Evolutionary conservation across 1,140 invertebrate species (phyloP).

Genomic region (Lepidurus couesii): DNA sequence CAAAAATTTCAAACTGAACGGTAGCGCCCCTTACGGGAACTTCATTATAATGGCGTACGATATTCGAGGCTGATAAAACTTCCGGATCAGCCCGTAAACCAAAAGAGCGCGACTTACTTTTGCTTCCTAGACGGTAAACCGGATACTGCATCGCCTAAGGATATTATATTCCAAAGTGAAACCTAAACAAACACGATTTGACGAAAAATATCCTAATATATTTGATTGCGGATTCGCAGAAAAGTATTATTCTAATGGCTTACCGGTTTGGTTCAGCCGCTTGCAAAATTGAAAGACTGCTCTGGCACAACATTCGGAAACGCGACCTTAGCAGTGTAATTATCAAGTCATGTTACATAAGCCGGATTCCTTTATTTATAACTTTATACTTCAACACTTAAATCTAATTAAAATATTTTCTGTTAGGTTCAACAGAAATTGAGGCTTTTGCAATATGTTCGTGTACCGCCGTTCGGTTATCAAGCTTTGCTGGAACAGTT

Average conservation of each 20-base stretch:
- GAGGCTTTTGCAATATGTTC: slow-evolving; percentile 24
- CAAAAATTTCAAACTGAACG: no score
- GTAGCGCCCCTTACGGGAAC: no score
- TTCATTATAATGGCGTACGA: no score
- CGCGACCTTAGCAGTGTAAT: slow-evolving; percentile 3
- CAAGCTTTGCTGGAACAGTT: slow-evolving; percentile 50
- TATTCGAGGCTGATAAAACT: no score
- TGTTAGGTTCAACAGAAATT: slow-evolving; percentile 30
- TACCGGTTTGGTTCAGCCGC: background rate
- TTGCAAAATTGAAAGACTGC: slow-evolving; percentile 16
- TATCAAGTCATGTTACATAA: background rate
- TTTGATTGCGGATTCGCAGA: background rate
- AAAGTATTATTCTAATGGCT: background rate
- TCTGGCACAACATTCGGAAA: background rate
- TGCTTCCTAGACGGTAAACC: background rate
- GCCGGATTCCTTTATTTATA: no score
- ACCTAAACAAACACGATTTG: background rate
- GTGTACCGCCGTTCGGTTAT: slow-evolving; percentile 41
- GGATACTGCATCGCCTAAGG: background rate
- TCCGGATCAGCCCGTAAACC: no score
- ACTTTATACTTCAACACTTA: background rate
- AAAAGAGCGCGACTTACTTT: background rate
- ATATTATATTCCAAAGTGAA: background rate
- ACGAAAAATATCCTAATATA: background rate
- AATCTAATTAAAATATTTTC: background rate